These are phyloP conservation scores for Nebria ingens DNA, from an alignment of 1,140 invertebrate genomes.

Conservation along the genomic window DNA sequence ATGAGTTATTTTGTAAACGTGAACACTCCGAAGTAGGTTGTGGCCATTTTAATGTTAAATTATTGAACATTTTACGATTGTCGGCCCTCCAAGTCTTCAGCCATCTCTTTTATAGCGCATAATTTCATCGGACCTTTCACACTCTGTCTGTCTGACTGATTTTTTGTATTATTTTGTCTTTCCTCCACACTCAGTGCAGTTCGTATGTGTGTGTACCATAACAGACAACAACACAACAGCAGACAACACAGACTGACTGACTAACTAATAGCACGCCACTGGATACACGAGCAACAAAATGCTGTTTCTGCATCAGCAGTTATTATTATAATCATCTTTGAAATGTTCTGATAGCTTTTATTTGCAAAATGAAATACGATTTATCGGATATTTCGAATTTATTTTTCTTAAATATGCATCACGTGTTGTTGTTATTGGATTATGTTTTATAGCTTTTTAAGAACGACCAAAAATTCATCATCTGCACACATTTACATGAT, in stretches of 20 bases:
- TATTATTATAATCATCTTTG: background rate
- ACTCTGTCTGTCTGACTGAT: background rate
- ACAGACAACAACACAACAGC: too few relatives aligned
- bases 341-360: background rate
- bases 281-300: too few relatives aligned
- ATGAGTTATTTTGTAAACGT: slow-evolving; percentile 14
- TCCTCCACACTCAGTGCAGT: too few relatives aligned
- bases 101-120: slow-evolving; percentile 21
- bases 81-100: background rate
- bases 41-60: slow-evolving; percentile 14
- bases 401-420: too few relatives aligned
- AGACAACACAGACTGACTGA: too few relatives aligned
- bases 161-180: background rate
- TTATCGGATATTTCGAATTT: slow-evolving; percentile 1
- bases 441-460: too few relatives aligned
- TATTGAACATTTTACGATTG: slow-evolving; percentile 18
- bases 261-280: too few relatives aligned
- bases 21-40: background rate
- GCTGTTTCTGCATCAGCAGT: too few relatives aligned
- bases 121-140: slow-evolving; percentile 20
- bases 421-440: too few relatives aligned
- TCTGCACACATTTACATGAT: too few relatives aligned
- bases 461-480: too few relatives aligned
- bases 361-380: background rate
- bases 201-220: too few relatives aligned